Evolutionary conservation across 1,140 invertebrate species (phyloP), one percentile per base, ranked within the genome.

Genomic region (Acromyrmex echinatior): DNA sequence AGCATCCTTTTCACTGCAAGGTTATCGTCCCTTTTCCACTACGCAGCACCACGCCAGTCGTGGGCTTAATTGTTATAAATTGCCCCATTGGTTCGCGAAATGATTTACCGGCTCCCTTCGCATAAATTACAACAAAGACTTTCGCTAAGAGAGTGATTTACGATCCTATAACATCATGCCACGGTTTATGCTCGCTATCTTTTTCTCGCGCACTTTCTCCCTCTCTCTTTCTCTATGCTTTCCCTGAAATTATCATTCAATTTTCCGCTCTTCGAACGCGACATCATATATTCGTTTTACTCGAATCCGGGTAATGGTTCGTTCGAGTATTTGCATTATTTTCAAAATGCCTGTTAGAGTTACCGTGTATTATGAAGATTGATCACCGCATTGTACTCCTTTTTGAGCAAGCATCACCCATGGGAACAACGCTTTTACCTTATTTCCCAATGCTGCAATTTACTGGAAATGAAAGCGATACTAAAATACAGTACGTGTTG

Each of bases 61-160:
- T 35, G 87, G 53, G 88, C 93, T 94, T 95, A 95, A 95, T 95
- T 95, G 94, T 95, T 95, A 95, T 95, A 94, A 95, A 95, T 95
- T 95, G 93, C 94, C 86, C 92, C 90, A 94, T 95, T 91, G 93
- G 92, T 90, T 92, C 89, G 93, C 89, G 88, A 92, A 94, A 95
- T 95, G 94, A 95, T 95, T 95, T 94, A 95, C 93, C 92, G 90
- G 88, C 88, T 88, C 85, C 65, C 90, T 88, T 90, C 92, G 93
- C 94, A 94, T 95, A 95, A 95, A 95, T 95, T 93, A 92, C 92
- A 94, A 94, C 94, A 94, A 94, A 94, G 93, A 94, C 94, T 94
- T 94, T 93, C 93, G 93, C 92, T 93, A 93, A 94, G 93, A 94
- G 93, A 94, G 92, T 94, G 94, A 95, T 95, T 95, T 95, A 94